These are phyloP conservation scores for Cyphomyrmex costatus DNA, from an alignment of 1,140 invertebrate species.

Conservation along the genomic window DNA sequence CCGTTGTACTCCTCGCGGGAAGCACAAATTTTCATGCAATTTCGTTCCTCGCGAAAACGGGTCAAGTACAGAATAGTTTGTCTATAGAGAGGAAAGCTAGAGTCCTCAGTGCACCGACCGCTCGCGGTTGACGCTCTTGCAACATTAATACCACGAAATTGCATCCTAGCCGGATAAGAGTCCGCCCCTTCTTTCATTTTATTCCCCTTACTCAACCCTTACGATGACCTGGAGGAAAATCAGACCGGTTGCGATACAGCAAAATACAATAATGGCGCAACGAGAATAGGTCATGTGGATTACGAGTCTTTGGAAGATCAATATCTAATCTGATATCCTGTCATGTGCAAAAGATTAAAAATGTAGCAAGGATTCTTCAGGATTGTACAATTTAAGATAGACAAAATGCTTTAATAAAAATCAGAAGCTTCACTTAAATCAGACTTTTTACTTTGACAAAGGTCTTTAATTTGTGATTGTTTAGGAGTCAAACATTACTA, in stretches of 20 bases:
- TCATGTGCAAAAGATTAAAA: neutral
- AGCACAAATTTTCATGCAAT: constrained; percentile 39
- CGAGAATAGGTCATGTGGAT: neutral
- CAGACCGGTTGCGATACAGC: neutral
- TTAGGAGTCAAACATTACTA: neutral
- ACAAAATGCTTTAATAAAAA: neutral
- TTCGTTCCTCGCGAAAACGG: neutral
- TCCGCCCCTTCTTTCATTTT: neutral
- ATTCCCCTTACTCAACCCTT: neutral
- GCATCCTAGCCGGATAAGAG: neutral
- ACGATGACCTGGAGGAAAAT: neutral
- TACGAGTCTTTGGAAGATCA: neutral
- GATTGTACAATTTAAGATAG: neutral
- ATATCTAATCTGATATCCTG: neutral
- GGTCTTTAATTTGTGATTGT: neutral
- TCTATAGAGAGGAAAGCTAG: constrained; percentile 3
- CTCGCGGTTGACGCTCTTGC: constrained; percentile 25
- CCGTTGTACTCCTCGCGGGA: neutral
- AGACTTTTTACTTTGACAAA: neutral
- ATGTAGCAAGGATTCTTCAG: neutral
- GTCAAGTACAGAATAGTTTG: neutral
- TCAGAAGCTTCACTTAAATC: neutral
- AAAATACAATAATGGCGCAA: constrained; percentile 19
- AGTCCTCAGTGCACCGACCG: constrained; percentile 7
- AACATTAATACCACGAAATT: constrained; percentile 50